Percentiles rank a stretch among this genome's conserved stretches.
These are phyloP conservation scores for Meriones psammophilus DNA, from an alignment of 2,797 vertebrate genomes.

Conservation along the genomic window DNA sequence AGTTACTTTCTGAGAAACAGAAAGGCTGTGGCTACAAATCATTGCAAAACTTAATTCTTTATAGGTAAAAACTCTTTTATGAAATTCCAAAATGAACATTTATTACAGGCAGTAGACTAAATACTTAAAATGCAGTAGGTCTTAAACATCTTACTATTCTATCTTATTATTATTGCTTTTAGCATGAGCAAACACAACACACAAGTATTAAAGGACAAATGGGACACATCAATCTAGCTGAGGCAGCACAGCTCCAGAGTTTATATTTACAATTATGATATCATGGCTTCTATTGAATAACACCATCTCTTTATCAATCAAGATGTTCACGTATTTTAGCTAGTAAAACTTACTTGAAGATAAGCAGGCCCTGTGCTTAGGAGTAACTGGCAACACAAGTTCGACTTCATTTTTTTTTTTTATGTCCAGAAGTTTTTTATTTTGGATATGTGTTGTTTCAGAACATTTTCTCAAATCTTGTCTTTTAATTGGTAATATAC, in stretches of 20 bases:
- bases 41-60: not conserved
- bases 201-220: no score
- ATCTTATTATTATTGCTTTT: no score
- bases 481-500: not conserved
- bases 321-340: no score
- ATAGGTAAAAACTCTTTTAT: not conserved
- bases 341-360: not conserved
- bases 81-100: not conserved
- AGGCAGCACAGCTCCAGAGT: no score
- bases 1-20: not conserved
- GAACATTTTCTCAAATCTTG: not conserved
- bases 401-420: not conserved
- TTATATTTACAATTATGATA: no score
- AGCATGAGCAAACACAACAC: no score
- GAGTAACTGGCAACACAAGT: not conserved
- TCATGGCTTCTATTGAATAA: no score
- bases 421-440: conserved; percentile 5
- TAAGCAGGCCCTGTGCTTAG: not conserved
- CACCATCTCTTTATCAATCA: no score
- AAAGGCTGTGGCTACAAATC: not conserved
- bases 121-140: not conserved
- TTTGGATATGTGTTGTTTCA: not conserved
- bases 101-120: not conserved
- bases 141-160: no score
- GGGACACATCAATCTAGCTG: no score